Conservation (phyloP, 2,113 vertebrate species). For the Plecturocebus donacophilus region DNA sequence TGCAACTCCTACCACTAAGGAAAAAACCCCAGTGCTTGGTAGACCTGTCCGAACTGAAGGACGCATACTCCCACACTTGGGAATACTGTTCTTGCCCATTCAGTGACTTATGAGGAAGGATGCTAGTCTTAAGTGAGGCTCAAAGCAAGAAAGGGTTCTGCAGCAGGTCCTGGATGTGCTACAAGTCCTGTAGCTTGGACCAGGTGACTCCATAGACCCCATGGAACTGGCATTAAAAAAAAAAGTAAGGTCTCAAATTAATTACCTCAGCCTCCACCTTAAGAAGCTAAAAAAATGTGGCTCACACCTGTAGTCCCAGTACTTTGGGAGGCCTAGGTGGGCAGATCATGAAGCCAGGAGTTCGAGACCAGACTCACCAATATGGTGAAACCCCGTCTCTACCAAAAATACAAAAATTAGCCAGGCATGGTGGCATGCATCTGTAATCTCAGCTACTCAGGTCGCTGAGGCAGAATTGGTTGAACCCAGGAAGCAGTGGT, state of each 20-base stretch:
- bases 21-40: not conserved
- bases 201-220: not conserved
- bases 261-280: not conserved
- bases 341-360: too few relatives aligned
- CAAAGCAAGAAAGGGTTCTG: not conserved
- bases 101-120: not conserved
- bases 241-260: not conserved
- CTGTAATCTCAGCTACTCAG: too few relatives aligned
- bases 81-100: not conserved
- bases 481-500: too few relatives aligned
- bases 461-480: too few relatives aligned
- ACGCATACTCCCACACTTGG: not conserved
- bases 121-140: not conserved
- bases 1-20: not conserved
- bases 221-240: not conserved
- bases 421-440: too few relatives aligned
- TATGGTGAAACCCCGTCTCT: too few relatives aligned
- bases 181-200: too few relatives aligned
- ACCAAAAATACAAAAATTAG: too few relatives aligned
- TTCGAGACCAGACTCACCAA: too few relatives aligned
- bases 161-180: not conserved
- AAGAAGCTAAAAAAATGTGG: not conserved
- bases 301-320: too few relatives aligned
- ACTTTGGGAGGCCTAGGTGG: too few relatives aligned
- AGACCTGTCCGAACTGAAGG: not conserved